A percentile compares a stretch with the other conserved stretches of the same genome.
Evolutionary conservation across 2,888 invertebrate species (phyloP).

Genomic region (Holacanthella duospinosa): DNA sequence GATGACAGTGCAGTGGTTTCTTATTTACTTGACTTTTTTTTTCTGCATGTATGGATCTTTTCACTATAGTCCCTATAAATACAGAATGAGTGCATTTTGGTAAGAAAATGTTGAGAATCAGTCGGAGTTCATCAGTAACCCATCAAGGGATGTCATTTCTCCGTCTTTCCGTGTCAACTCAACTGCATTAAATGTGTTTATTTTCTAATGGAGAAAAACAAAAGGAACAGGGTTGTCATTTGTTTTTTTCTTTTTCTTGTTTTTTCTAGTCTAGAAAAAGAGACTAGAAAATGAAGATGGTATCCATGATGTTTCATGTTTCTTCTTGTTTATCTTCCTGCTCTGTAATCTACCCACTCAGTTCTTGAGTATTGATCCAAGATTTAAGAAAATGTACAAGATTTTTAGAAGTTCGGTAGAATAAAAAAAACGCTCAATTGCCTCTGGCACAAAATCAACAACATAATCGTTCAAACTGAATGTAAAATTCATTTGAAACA

Average conservation of each 20-base stretch:
- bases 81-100: too few species aligned
- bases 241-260: neutral
- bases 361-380: neutral
- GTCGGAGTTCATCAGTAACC: neutral
- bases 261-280: neutral
- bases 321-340: conserved; percentile 3
- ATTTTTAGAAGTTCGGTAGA: neutral
- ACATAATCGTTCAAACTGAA: too few species aligned
- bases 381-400: neutral
- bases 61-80: too few species aligned
- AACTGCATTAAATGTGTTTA: conserved; percentile 1
- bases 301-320: neutral
- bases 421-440: neutral
- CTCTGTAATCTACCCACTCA: neutral
- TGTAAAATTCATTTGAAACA: too few species aligned
- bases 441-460: neutral
- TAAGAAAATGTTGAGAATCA: too few species aligned
- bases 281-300: neutral
- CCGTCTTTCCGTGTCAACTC: neutral
- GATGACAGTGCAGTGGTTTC: too few species aligned
- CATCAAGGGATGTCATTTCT: neutral
- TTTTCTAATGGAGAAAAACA: neutral
- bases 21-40: too few species aligned
- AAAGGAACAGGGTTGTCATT: neutral
- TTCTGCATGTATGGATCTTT: too few species aligned